Percentiles rank a stretch among this genome's conserved stretches.
Evolutionary conservation across 2,113 vertebrate species (phyloP).

Genomic region (Progne subis): DNA sequence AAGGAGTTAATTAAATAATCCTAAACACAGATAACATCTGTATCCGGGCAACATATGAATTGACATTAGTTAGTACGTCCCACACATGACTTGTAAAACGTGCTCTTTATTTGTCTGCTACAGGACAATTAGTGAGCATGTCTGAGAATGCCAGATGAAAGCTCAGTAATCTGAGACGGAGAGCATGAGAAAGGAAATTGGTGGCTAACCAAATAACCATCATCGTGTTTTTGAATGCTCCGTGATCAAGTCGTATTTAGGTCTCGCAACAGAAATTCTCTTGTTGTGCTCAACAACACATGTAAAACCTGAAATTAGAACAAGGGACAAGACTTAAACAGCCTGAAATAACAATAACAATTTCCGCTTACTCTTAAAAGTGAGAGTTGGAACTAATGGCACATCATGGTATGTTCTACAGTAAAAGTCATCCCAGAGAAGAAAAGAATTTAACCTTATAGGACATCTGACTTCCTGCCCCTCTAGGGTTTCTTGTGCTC

Average conservation of each 20-base stretch:
- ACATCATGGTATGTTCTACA: background rate
- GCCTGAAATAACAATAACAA: background rate
- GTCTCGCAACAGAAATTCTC: background rate
- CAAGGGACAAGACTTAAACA: background rate
- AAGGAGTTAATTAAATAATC: constrained; percentile 39
- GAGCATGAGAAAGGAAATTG: constrained; percentile 59
- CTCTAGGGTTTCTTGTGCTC: constrained; percentile 34
- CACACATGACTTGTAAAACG: constrained; percentile 26
- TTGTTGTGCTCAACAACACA: background rate
- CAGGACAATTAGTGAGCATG: constrained; percentile 32
- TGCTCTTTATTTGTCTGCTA: constrained; percentile 43
- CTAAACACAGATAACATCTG: constrained; percentile 23
- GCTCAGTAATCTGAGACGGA: constrained; percentile 17
- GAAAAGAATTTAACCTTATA: constrained; percentile 43
- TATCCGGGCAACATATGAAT: background rate
- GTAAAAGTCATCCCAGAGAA: background rate
- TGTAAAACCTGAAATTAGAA: background rate
- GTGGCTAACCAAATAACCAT: constrained; percentile 59
- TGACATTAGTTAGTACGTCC: background rate
- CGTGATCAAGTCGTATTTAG: background rate
- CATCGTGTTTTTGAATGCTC: background rate
- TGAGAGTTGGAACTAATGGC: background rate
- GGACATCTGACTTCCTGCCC: constrained; percentile 40
- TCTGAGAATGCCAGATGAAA: constrained; percentile 49
- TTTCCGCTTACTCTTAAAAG: background rate